Base-by-base conservation (phyloP, 2,113 vertebrate species). In the Potamarius usumacintae region DNA sequence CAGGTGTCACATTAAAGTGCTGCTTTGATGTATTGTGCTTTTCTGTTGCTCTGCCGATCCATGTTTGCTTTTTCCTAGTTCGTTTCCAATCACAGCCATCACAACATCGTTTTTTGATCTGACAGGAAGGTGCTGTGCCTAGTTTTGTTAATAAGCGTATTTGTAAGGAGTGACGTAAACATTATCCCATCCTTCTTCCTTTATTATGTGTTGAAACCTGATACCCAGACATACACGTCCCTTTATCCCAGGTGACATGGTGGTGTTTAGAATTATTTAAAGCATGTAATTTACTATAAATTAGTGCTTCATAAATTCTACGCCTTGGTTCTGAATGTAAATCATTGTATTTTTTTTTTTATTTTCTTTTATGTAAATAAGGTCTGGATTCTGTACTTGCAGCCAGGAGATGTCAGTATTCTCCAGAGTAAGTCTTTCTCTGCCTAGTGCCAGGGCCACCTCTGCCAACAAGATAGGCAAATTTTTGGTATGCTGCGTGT, bases 1-100 rank as follows among this genome's bases (percentile, higher is more conserved):
- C 94, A 95, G 95, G 94, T 95, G 94, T 92, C 89, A 86, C 92
- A 92, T 93, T 82, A 91, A 93, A 92, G 91, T 86, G 88, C 89
- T 90, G 85, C 88, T 92, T 91, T 92, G 63, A 91, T 90, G 91
- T 91, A 92, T 94, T 95, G 93, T 94, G 85, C 88, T 89, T 74
- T 85, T 86, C 88, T 72, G 83, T 89, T 53, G 25, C 90, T 93
- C 89, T 90, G 90, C 90, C 90, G 90, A 91, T 89, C 89, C 86
- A 82, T 92, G 85, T 94, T 92, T 93, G 89, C 89, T 88, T 90
- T 86, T 87, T 34, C 67, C 85, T 88, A 81, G 91, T 93, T 92
- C 65, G 90, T 94, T 89, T 91, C 86, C 92, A 89, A 92, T 92
- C 93, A 90, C 89, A 84, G 80, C 89, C 92, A 89, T 62, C 85